Conservation (phyloP, 2,797 vertebrate genomes). For the Masticophis lateralis region DNA sequence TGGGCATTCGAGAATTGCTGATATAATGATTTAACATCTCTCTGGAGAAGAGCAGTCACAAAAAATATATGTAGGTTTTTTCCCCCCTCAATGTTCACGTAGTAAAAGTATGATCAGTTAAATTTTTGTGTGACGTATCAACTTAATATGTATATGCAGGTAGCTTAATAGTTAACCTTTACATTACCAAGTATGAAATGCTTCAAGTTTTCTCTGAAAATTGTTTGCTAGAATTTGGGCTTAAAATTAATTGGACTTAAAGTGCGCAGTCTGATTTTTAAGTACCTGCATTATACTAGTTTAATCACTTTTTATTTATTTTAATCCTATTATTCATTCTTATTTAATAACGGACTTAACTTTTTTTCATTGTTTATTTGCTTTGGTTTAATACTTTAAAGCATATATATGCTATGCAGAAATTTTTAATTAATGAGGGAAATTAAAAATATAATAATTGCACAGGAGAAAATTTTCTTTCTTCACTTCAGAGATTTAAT, state of each 20-base stretch:
- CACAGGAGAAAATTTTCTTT: background rate
- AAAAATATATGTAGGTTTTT: background rate
- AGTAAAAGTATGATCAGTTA: background rate
- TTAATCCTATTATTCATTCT: background rate
- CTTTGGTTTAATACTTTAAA: background rate
- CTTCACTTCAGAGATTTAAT: background rate
- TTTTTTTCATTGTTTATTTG: background rate
- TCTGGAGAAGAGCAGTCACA: fast-evolving
- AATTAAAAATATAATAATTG: background rate
- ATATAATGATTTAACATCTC: background rate
- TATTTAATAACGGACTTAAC: background rate
- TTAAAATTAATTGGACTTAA: background rate
- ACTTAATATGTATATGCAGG: background rate
- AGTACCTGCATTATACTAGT: background rate
- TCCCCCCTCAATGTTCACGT: background rate
- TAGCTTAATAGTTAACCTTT: background rate
- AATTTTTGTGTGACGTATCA: background rate
- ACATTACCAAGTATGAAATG: background rate
- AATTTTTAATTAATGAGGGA: background rate
- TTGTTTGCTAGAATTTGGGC: background rate
- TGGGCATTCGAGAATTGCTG: background rate
- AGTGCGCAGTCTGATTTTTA: background rate
- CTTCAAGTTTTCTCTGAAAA: background rate
- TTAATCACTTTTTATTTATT: background rate
- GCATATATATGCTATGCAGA: background rate